Conservation (phyloP, 1,140 invertebrate genomes). For the Drosophila kepulauana region DNA sequence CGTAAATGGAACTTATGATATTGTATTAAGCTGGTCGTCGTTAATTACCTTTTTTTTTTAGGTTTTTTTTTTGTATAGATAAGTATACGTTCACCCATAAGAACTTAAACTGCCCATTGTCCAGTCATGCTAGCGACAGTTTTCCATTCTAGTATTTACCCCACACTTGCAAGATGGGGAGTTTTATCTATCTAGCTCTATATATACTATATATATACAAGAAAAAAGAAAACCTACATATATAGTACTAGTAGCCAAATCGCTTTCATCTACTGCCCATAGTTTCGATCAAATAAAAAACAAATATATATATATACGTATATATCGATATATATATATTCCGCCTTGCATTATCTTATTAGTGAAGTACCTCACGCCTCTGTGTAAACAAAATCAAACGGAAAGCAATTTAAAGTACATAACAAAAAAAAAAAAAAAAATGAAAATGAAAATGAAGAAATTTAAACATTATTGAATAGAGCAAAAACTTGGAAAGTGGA, state of each 20-base stretch:
- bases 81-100: conserved; percentile 2
- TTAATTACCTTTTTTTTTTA: no score
- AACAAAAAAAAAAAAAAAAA: not conserved
- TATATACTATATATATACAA: not conserved
- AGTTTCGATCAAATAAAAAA: not conserved
- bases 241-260: not conserved
- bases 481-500: not conserved
- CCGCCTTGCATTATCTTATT: conserved; percentile 23
- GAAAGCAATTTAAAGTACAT: conserved; percentile 54
- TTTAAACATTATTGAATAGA: conserved; percentile 1
- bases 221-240: not conserved
- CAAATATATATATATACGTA: not conserved
- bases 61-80: not conserved
- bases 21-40: conserved; percentile 17
- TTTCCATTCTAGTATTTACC: conserved; percentile 1
- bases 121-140: conserved; percentile 1
- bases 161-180: not conserved
- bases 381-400: conserved; percentile 42
- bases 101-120: conserved; percentile 9
- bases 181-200: not conserved
- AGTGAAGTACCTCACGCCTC: conserved; percentile 34
- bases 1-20: conserved; percentile 35
- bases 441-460: not conserved
- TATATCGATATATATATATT: not conserved
- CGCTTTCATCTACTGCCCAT: not conserved